These are phyloP conservation scores for Solenodon paradoxus DNA, from an alignment of 2,113 vertebrate genomes.

Conservation along the genomic window DNA sequence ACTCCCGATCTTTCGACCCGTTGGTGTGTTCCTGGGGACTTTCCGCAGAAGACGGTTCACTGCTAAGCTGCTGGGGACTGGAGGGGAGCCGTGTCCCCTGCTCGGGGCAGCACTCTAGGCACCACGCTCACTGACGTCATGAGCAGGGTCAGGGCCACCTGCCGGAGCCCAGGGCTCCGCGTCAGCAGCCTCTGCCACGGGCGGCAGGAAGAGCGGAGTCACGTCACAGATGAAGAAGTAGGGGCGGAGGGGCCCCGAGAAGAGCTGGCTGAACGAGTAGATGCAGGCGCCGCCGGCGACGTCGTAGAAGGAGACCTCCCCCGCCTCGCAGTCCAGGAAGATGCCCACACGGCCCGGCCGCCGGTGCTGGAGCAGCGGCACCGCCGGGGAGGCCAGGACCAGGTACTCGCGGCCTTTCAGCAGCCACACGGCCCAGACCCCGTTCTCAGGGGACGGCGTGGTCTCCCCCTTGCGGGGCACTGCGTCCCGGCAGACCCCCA, in stretches of 20 bases:
- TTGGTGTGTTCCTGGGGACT: no score
- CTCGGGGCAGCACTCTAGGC: no score
- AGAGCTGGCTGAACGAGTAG: constrained; percentile 87
- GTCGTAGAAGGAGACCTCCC: constrained; percentile 89
- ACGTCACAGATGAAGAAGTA: constrained; percentile 88
- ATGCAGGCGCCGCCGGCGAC: constrained; percentile 83
- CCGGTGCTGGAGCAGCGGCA: constrained; percentile 73
- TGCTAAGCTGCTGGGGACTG: no score
- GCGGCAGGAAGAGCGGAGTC: constrained; percentile 48
- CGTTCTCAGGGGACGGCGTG: constrained; percentile 86
- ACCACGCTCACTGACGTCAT: not conserved
- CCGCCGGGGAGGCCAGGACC: constrained; percentile 82
- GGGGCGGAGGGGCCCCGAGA: constrained; percentile 86
- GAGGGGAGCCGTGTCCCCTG: no score
- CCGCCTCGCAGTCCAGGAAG: constrained; percentile 88
- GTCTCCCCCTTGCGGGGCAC: constrained; percentile 85
- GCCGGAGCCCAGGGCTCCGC: not conserved
- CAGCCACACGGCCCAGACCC: constrained; percentile 90
- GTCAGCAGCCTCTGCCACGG: not conserved
- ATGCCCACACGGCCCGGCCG: constrained; percentile 83
- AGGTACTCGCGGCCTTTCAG: constrained; percentile 82
- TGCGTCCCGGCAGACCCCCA: constrained; percentile 87
- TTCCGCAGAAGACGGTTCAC: no score
- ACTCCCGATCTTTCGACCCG: no score
- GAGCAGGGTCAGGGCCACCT: not conserved